Evolutionary conservation across 2,113 vertebrate species (phyloP).

Genomic region (Nannobrachium achirus): DNA sequence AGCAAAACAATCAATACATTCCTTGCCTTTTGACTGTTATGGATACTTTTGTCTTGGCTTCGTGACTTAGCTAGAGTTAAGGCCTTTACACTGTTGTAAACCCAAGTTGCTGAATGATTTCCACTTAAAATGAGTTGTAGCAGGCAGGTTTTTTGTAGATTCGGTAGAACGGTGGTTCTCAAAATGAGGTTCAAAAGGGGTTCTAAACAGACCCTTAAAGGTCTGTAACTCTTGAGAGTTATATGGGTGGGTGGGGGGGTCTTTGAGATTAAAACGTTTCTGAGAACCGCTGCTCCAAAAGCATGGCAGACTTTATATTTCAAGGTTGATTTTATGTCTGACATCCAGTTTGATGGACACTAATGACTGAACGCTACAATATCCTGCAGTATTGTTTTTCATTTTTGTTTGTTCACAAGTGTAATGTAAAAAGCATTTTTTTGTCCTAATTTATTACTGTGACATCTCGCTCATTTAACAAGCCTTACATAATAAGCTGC

Average conservation of each 20-base stretch:
- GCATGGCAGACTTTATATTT: too few relatives aligned
- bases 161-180: too few relatives aligned
- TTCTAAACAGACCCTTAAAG: too few relatives aligned
- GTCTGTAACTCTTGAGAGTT: too few relatives aligned
- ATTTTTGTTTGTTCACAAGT: constrained; percentile 63
- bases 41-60: constrained; percentile 11
- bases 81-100: constrained; percentile 22
- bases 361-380: background rate
- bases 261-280: too few relatives aligned
- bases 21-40: constrained; percentile 73
- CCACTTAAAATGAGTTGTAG: too few relatives aligned
- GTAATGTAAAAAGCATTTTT: constrained; percentile 35
- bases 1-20: constrained; percentile 71
- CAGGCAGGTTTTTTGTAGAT: too few relatives aligned
- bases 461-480: constrained; percentile 41
- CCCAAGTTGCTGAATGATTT: background rate
- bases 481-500: constrained; percentile 32
- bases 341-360: too few relatives aligned
- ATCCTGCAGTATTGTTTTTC: constrained; percentile 58
- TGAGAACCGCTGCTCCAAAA: too few relatives aligned
- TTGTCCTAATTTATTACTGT: constrained; percentile 47
- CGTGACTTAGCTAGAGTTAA: constrained; percentile 7
- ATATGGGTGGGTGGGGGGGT: too few relatives aligned
- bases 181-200: too few relatives aligned
- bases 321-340: too few relatives aligned